Evolutionary conservation across 2,113 vertebrate species (phyloP), one percentile per base, ranked within the genome.

Genomic region (Xenopus tropicalis): DNA sequence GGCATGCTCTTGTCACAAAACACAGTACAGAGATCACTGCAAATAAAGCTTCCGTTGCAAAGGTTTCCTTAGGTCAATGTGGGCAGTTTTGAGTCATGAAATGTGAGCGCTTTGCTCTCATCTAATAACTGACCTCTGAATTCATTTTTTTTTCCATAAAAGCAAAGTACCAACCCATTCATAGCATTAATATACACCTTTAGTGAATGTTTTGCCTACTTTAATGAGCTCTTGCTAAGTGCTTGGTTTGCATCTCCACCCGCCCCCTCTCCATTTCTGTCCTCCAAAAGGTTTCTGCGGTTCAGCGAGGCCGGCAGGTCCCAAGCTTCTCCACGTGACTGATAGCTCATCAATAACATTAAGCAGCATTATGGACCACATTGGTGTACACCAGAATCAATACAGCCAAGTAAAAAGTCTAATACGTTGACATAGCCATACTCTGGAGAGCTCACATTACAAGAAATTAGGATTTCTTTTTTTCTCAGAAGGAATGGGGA

Each of bases 271-370:
- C 93, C 91, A 95, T 96, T 95, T 95, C 91, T 96, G 93, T 94
- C 93, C 93, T 94, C 93, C 92, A 92, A 90, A 86, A 91, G 87
- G 87, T 82, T 90, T 91, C 85, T 95, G 91, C 87, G 91, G 89
- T 89, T 89, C 82, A 4, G 88, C 92, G 90, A 93, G 89, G 92
- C 92, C 91, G 93, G 93, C 91, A 91, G 93, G 92, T 90, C 91
- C 91, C 91, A 95, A 92, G 91, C 87, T 91, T 94, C 93, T 93
- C 87, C 84, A 80, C 81, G 93, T 93, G 92, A 95, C 90, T 93
- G 94, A 99, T 97, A 92, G 92, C 92, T 98, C 85, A 84, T 98
- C 96, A 94, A 99, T 99, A 98, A 93, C 94, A 95, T 97, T 98
- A 98, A 92, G 93, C 92, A 93, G 93, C 93, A 94, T 91, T 95